Evolutionary conservation across 2,888 invertebrate species (phyloP).

Genomic region (Thumatha senex): DNA sequence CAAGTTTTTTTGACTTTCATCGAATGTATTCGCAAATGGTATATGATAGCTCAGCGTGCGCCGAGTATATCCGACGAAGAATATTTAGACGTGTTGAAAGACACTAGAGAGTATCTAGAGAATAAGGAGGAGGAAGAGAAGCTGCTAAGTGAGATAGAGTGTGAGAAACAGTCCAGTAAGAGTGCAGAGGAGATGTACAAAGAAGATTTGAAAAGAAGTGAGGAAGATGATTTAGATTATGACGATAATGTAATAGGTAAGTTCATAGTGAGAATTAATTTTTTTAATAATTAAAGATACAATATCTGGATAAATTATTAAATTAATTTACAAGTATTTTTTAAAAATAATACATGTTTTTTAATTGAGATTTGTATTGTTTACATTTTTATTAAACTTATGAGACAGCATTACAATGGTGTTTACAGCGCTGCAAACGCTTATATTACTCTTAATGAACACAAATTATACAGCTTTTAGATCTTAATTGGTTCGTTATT

Average conservation of each 20-base stretch:
- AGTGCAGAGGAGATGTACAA: slow-evolving; percentile 79
- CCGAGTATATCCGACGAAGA: slow-evolving; percentile 3
- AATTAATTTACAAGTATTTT: no score
- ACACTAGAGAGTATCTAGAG: slow-evolving; percentile 64
- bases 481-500: no score
- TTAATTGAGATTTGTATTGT: no score
- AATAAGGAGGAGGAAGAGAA: slow-evolving; percentile 60
- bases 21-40: slow-evolving; percentile 84
- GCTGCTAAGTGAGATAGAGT: slow-evolving; percentile 56
- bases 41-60: slow-evolving; percentile 5
- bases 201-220: slow-evolving; percentile 70
- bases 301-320: no score
- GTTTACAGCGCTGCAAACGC: no score
- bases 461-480: no score
- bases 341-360: no score
- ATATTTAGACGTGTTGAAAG: slow-evolving; percentile 54
- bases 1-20: slow-evolving; percentile 89
- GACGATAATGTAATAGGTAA: slow-evolving; percentile 62
- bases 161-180: slow-evolving; percentile 54
- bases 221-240: slow-evolving; percentile 59
- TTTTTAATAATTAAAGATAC: no score
- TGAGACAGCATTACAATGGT: no score
- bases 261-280: no score
- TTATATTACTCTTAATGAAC: no score
- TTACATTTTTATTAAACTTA: no score